Evolutionary conservation across 2,113 vertebrate genomes (phyloP).

Genomic region (Numenius arquata): DNA sequence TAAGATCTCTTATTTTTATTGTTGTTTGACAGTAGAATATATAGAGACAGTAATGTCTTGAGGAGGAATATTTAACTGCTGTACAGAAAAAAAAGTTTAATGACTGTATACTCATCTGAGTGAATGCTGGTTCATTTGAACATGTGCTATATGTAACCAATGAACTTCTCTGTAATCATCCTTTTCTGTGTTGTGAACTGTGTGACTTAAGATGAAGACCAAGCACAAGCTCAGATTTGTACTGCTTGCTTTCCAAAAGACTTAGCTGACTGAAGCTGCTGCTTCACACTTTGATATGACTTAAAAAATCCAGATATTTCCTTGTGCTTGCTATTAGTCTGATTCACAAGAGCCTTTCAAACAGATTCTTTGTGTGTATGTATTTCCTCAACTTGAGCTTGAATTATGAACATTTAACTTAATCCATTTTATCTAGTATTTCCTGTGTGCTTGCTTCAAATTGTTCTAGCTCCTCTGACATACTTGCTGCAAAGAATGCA

Average conservation of each 20-base stretch:
- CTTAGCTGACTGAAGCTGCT: neutral
- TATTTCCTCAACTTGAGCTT: neutral
- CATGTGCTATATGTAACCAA: rapidly evolving
- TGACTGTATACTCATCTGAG: neutral
- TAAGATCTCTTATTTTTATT: neutral
- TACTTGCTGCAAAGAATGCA: neutral
- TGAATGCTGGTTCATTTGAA: neutral
- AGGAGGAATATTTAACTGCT: neutral
- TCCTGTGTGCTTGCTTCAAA: neutral
- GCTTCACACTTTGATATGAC: neutral
- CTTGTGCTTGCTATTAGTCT: neutral
- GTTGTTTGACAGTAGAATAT: neutral
- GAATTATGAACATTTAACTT: neutral
- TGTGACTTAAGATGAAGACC: neutral
- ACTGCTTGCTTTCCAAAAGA: neutral
- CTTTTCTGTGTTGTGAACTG: neutral
- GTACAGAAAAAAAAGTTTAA: neutral
- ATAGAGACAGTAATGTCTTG: neutral
- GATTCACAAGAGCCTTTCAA: neutral
- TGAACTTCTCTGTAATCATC: neutral
- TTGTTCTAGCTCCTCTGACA: neutral
- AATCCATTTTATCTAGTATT: neutral
- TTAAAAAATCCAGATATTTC: neutral
- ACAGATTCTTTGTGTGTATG: neutral
- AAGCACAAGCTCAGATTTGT: neutral